Evolutionary conservation across 2,113 vertebrate species (phyloP).

Genomic region (Urocitellus parryii): DNA sequence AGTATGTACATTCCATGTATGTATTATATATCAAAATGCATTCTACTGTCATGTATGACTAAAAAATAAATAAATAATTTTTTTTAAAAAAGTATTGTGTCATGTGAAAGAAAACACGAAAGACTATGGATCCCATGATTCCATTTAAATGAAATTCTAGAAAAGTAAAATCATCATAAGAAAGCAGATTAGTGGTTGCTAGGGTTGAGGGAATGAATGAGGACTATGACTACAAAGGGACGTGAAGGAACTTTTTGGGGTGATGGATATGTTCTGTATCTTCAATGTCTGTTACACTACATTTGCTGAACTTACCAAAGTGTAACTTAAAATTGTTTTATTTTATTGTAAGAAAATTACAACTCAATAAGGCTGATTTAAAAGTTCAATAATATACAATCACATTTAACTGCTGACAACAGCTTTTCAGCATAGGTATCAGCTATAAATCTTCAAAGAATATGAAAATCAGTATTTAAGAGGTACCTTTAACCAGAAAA

Average conservation of each 20-base stretch:
- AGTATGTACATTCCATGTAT: too few relatives aligned
- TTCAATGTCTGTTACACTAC: too few relatives aligned
- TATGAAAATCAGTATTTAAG: conserved; percentile 40
- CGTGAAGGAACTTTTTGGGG: not conserved
- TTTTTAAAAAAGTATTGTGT: not conserved
- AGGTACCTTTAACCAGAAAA: conserved; percentile 36
- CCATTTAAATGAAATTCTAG: not conserved
- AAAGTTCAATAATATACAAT: conserved; percentile 20
- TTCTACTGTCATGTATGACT: too few relatives aligned
- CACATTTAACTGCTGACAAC: conserved; percentile 29
- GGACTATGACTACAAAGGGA: not conserved
- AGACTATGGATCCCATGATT: not conserved
- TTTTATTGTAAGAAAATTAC: conserved; percentile 24
- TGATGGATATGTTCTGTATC: not conserved
- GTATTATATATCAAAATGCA: too few relatives aligned
- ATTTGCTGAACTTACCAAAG: conserved; percentile 12
- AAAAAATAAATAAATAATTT: too few relatives aligned
- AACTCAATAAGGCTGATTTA: not conserved
- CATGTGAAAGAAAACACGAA: conserved; percentile 20
- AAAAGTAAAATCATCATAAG: conserved; percentile 52
- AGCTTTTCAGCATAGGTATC: not conserved
- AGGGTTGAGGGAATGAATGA: not conserved
- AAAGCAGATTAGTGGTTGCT: not conserved
- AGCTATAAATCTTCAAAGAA: conserved; percentile 7
- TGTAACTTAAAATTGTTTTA: not conserved